Base-by-base conservation (phyloP, 2,113 vertebrate genomes). In the Perca fluviatilis region DNA sequence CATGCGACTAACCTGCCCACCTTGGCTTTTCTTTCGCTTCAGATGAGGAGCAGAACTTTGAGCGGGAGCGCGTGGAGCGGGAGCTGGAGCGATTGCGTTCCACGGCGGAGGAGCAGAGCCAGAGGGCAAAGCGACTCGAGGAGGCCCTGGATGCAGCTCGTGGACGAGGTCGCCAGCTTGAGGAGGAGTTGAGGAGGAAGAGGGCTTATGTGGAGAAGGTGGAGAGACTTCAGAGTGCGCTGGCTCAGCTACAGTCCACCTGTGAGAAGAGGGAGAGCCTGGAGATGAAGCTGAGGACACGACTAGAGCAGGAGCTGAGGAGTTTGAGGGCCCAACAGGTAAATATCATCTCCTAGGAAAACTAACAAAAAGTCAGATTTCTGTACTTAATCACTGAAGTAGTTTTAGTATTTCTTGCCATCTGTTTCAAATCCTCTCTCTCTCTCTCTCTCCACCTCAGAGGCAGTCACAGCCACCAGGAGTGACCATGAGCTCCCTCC, bases 191-290 rank as follows among this genome's bases (percentile, higher is more conserved):
- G 62, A 94, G 96, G 33, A 97, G 97, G 92, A 99, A 99, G 79
- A 93, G 96, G 70, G 98, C 98, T 0, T 99, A 99, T 0, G 98
- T 99, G 83, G 98, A 99, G 89, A 99, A 98, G 89, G 98, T 99
- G 79, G 98, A 99, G 92, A 88, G 97, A 87, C 95, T 99, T 79
- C 98, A 99, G 95, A 97, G 97, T 25, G 98, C 98, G 0, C 94
- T 99, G 57, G 97, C 96, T 54, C 98, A 99, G 94, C 96, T 99
- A 56, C 98, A 99, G 94, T 97, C 97, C 0, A 98, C 98, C 76
- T 99, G 98, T 0, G 98, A 99, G 92, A 99, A 99, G 94, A 93
- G 98, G 2, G 98, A 99, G 91, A 95, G 96, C 78, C 94, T 99
- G 63, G 98, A 99, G 90, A 94, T 98, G 83, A 96, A 96, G 70